Conservation (phyloP, 2,888 invertebrate species). For the Xestia xanthographa region DNA sequence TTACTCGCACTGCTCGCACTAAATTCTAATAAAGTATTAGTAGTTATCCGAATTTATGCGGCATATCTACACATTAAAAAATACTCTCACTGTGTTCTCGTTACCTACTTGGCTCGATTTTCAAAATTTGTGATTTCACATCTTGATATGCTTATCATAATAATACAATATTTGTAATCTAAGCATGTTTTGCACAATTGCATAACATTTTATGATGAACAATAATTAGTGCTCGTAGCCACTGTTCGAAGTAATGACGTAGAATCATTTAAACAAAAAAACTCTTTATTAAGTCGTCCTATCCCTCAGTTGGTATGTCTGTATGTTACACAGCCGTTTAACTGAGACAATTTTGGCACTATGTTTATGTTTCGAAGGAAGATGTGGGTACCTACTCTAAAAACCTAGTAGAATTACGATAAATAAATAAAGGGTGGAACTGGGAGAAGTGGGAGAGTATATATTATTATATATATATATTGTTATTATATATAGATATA, state of each 20-base stretch:
- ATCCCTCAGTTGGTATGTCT: background rate
- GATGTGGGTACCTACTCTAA: background rate
- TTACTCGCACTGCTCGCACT: conserved; percentile 35
- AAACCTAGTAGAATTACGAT: background rate
- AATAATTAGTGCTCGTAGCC: too few species aligned
- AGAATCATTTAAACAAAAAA: background rate
- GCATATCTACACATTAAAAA: conserved; percentile 20
- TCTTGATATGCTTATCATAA: background rate
- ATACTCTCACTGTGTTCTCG: conserved; percentile 14
- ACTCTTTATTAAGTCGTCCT: background rate
- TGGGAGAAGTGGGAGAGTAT: too few species aligned
- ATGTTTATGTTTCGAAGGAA: background rate
- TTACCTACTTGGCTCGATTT: conserved; percentile 53
- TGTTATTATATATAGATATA: too few species aligned
- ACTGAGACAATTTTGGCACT: background rate
- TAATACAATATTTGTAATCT: too few species aligned
- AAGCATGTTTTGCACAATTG: too few species aligned
- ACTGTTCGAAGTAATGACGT: background rate
- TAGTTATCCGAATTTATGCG: conserved; percentile 12
- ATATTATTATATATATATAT: too few species aligned
- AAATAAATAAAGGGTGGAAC: background rate
- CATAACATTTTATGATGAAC: too few species aligned
- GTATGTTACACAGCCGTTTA: background rate
- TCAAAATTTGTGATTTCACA: conserved; percentile 15
- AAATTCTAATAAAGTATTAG: conserved; percentile 28